Conservation (phyloP, 1,140 invertebrate genomes). For the Bilobella aurantiaca region DNA sequence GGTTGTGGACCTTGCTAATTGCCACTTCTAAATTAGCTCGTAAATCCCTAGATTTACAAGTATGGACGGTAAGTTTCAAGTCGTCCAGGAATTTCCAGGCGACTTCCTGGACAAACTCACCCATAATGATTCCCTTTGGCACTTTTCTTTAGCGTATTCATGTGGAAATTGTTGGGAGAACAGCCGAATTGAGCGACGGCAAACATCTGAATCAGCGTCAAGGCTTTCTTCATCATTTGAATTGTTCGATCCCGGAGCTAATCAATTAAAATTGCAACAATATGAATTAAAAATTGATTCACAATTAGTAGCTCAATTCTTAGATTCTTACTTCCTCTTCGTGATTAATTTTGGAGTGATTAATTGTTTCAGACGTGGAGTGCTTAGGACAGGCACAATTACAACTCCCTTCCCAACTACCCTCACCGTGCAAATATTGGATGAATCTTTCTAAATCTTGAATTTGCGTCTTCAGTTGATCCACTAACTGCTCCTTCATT, state of each 20-base stretch:
- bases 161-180: constrained; percentile 57
- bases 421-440: constrained; percentile 72
- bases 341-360: constrained; percentile 19
- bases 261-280: not conserved
- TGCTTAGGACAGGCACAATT: constrained; percentile 56
- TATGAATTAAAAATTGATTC: not conserved
- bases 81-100: not conserved
- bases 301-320: not conserved
- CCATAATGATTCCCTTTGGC: constrained; percentile 81
- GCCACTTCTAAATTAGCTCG: constrained; percentile 84
- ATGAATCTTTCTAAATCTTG: constrained; percentile 95
- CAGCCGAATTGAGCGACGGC: constrained; percentile 83
- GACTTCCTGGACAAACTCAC: no score
- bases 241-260: constrained; percentile 47
- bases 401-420: constrained; percentile 41
- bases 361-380: constrained; percentile 30
- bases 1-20: constrained; percentile 63
- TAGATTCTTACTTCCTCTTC: constrained; percentile 34
- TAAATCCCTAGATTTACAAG: constrained; percentile 55
- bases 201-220: constrained; percentile 82
- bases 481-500: constrained; percentile 90
- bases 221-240: constrained; percentile 68
- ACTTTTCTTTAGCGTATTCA: constrained; percentile 74
- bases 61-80: no score
- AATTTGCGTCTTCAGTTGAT: constrained; percentile 92